Base-by-base conservation (phyloP, 2,113 vertebrate genomes). In the Xenus cinereus region DNA sequence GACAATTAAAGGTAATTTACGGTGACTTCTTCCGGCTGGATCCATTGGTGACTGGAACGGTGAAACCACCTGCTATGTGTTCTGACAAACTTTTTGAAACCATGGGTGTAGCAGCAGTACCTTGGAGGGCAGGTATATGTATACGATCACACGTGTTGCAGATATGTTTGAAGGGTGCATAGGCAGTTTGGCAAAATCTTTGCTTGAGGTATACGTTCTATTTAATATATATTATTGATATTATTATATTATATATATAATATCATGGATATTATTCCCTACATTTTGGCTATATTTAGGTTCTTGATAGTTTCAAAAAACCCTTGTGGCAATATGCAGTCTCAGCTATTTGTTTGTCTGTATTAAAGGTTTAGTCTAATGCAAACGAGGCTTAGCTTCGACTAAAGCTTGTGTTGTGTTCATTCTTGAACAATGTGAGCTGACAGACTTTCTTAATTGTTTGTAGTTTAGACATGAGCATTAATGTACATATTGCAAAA, bases 1-100 rank as follows among this genome's bases (percentile, higher is more conserved):
- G 98, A 79, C 98, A 98, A 72, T 96, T 99, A 39, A 97, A 98
- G 85, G 98, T 99, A 78, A 78, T 99, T 85, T 93, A 99, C 22
- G 99, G 99, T 97, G 98, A 99, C 95, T 99, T 98, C 97, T 99
- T 99, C 95, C 99, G 97, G 92, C 71, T 99, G 59, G 99, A 99
- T 95, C 98, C 98, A 48, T 87, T 98, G 21, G 82, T 83, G 6
- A 24, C 4, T 69, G 98, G 97, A 87, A 17, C 7, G 3, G 4
- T 98, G 85, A 98, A 86, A 94, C 98, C 98, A 24, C 98, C 99
- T 4, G 73, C 87, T 39, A 91, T 99, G 98, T 91, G 72, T 87
- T 97, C 98, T 22, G 98, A 98, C 16, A 97, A 94, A 54, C 98
- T 99, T 75, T 99, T 99, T 97, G 96, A 97, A 78, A 80, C 98